Evolutionary conservation across 2,113 vertebrate genomes (phyloP), one percentile per base, ranked within the genome.

Genomic region (Amblyopsis rosae): DNA sequence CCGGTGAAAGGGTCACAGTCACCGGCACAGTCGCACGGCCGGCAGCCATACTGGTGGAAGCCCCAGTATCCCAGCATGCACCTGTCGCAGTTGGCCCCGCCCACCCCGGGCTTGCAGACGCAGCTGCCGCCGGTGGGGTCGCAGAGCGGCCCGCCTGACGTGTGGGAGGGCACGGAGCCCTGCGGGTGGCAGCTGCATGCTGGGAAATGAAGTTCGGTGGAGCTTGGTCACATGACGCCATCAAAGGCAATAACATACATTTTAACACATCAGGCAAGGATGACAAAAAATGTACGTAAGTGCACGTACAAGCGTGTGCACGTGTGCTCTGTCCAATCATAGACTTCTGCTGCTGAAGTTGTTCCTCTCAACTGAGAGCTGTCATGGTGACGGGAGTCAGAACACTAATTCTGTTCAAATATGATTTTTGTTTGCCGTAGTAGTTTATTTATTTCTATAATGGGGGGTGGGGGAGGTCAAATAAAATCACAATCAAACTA

Each of bases 31-130:
- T 95, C 91, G 10, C 97, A 99, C 1, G 96, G 95, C 3, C 88
- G 93, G 87, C 98, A 99, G 87, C 97, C 97, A 0, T 96, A 94
- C 13, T 93, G 85, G 6, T 95, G 86, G 0, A 99, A 96, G 67
- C 96, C 97, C 96, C 96, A 99, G 88, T 98, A 99, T 64, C 98
- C 96, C 9, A 95, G 93, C 86, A 98, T 95, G 77, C 98, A 99
- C 75, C 78, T 92, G 90, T 98, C 95, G 1, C 98, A 98, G 56
- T 75, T 91, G 13, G 91, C 91, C n/a, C 95, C 95, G 0, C 94
- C 94, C 50, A 99, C 94, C 0, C 98, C 98, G 0, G 95, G 95
- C 82, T 98, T 98, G 85, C 98, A 99, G 82, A 95, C 90, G 50
- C 98, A 99, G 87, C 97, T 93, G 0, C 98, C 96, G 0, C 93